phyloP scores from a whole-genome alignment of 2,797 vertebrate genomes.

The Pipistrellus pygmaeus region DNA sequence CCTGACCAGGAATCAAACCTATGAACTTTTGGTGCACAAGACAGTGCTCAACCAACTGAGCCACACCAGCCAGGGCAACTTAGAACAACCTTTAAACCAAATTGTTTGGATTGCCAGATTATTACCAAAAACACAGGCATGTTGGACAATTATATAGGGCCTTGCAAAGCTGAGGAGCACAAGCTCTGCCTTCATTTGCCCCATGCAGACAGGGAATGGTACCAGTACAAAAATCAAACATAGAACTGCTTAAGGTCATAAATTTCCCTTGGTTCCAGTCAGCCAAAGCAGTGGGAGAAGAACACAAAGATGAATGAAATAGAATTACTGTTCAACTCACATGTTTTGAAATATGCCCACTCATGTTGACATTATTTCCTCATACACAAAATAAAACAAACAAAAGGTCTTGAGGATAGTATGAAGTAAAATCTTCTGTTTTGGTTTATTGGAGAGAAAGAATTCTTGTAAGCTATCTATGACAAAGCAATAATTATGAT shows the following conservation, averaged over 20 bases:
- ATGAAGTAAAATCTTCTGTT: conserved; percentile 51
- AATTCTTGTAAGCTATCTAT: conserved; percentile 20
- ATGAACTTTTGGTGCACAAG: neutral
- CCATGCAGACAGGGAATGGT: conserved; percentile 29
- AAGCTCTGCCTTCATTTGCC: neutral
- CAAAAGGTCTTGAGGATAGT: conserved; percentile 48
- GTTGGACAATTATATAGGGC: conserved; percentile 59
- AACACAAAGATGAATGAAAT: neutral
- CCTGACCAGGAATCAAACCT: neutral
- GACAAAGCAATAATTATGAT: conserved; percentile 7
- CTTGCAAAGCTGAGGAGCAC: neutral
- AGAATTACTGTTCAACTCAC: conserved; percentile 13
- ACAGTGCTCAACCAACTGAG: neutral
- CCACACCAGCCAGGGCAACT: neutral
- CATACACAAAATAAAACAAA: conserved; percentile 65
- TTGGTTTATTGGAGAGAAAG: conserved; percentile 21
- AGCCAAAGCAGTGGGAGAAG: neutral
- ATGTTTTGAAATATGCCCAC: conserved; percentile 68
- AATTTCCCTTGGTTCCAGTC: conserved; percentile 20
- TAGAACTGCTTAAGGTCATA: neutral
- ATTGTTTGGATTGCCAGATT: conserved; percentile 69
- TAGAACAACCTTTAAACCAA: conserved; percentile 62
- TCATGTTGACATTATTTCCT: conserved; percentile 66
- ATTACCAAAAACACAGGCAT: conserved; percentile 63
- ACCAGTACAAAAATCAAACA: conserved; percentile 62